Base-by-base conservation (phyloP, 1,140 invertebrate species). In the Drosophila ogumai region DNA sequence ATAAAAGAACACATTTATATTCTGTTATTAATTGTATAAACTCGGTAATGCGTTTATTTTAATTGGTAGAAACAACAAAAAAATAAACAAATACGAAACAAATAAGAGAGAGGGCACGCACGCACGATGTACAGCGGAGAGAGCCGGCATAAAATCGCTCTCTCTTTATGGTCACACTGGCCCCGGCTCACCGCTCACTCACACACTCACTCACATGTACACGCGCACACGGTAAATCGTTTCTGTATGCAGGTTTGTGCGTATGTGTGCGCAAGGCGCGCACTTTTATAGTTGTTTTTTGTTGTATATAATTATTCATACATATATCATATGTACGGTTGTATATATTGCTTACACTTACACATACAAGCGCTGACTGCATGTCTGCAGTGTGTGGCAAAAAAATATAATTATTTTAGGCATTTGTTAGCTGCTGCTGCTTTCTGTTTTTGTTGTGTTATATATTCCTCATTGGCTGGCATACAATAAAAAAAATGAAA, bases 161-260 rank as follows among this genome's bases (percentile, higher is more conserved):
- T 19, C 25, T 63, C 34, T 59, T 44, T 59, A 79, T 60, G 82
- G 79, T 78, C 79, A 88, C 84, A 65, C 84, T 87, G 79, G 57
- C 38, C 66, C 36, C 66, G 67, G 57, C 59, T 56, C 43, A 40
- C 43, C 32, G 55, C 40, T 28, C 54, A 63, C 31, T 40, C 50
- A 52, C 49, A 46, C 43, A 43, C 52, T 57, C 41, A 54, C 15
- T 25, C 28, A 55, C 46, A 40, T 31, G 19, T 25, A 31, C 40
- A 60, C 41, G 28, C 47, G 52, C 63, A 65, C 44, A 59, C 52
- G 40, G 6, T 22, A 32, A 82, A 82, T 75, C 71, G 80, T 79
- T 58, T 31, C 15, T 64, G 40, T 32, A 10, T 17, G n/a, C 31
- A 32, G 66, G 54, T 65, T 72, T 66, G n/a, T 50, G 49, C 60